phyloP scores from a whole-genome alignment of 2,113 vertebrate species.

The Prietella phreatophila region DNA sequence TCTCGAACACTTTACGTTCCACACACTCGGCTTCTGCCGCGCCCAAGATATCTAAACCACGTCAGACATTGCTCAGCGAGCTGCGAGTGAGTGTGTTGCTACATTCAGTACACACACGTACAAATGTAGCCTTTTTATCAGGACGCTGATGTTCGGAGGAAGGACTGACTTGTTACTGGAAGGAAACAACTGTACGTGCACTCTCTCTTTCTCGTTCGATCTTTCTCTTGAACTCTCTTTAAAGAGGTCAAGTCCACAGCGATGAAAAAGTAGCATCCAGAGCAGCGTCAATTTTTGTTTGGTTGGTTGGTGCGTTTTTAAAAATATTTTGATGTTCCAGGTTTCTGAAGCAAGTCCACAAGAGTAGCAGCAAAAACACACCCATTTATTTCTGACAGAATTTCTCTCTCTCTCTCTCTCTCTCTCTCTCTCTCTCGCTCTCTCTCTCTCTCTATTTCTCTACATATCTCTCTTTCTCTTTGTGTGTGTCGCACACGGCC shows the following conservation, averaged over 20 bases:
- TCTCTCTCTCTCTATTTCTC: not conserved
- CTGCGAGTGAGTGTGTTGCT: constrained; percentile 48
- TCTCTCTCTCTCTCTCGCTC: no score
- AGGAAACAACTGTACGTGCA: not conserved
- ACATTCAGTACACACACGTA: constrained; percentile 61
- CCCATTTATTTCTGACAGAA: constrained; percentile 46
- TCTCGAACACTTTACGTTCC: not conserved
- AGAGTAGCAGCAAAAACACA: constrained; percentile 45
- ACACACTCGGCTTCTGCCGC: not conserved
- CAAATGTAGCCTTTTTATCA: constrained; percentile 67
- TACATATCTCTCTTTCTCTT: not conserved
- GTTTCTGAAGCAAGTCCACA: constrained; percentile 39
- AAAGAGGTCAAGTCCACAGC: constrained; percentile 58
- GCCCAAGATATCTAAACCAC: constrained; percentile 33
- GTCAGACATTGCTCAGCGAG: constrained; percentile 40
- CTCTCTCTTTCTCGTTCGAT: not conserved
- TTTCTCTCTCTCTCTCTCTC: not conserved
- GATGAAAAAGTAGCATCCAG: constrained; percentile 43
- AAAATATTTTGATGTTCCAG: constrained; percentile 46
- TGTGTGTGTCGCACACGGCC: not conserved
- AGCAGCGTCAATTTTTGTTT: not conserved
- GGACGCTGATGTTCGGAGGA: constrained; percentile 62
- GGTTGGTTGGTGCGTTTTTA: not conserved
- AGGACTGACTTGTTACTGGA: constrained; percentile 40
- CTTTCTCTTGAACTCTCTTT: not conserved